phyloP scores from a whole-genome alignment of 2,113 vertebrate species.

The Rhineura floridana region DNA sequence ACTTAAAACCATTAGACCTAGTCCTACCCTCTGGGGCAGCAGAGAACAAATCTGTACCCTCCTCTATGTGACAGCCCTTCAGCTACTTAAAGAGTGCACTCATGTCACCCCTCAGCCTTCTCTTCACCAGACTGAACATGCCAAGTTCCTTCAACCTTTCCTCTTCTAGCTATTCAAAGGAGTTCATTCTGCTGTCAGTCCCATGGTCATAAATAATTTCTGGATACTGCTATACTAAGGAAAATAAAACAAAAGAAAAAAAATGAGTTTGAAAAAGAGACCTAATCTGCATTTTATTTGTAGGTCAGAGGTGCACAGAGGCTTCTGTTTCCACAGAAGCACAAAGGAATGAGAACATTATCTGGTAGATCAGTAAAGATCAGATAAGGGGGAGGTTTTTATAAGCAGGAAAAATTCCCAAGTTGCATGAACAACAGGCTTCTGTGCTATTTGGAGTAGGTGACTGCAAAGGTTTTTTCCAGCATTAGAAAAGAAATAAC shows the following conservation, averaged over 20 bases:
- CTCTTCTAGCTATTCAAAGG: background rate
- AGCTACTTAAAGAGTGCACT: too few relatives aligned
- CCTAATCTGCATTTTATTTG: background rate
- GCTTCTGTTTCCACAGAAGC: background rate
- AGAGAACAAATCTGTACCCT: too few relatives aligned
- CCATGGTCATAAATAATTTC: background rate
- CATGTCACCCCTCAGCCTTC: too few relatives aligned
- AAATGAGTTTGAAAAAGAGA: background rate
- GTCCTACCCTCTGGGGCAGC: too few relatives aligned
- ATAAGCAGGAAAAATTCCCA: background rate
- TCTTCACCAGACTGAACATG: too few relatives aligned
- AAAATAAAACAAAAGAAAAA: background rate
- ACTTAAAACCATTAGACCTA: too few relatives aligned
- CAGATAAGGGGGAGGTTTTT: background rate
- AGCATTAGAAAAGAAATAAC: background rate
- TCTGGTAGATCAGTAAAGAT: background rate
- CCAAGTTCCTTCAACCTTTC: too few relatives aligned
- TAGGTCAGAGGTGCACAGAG: background rate
- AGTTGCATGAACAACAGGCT: background rate
- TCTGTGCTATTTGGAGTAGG: background rate
- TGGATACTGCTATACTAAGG: background rate
- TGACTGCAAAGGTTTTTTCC: background rate
- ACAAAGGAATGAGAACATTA: background rate
- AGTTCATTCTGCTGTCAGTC: fast-evolving
- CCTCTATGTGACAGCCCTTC: too few relatives aligned